Evolutionary conservation across 2,888 invertebrate genomes (phyloP), one percentile per base, ranked within the genome.

Genomic region (Crematogaster levior): DNA sequence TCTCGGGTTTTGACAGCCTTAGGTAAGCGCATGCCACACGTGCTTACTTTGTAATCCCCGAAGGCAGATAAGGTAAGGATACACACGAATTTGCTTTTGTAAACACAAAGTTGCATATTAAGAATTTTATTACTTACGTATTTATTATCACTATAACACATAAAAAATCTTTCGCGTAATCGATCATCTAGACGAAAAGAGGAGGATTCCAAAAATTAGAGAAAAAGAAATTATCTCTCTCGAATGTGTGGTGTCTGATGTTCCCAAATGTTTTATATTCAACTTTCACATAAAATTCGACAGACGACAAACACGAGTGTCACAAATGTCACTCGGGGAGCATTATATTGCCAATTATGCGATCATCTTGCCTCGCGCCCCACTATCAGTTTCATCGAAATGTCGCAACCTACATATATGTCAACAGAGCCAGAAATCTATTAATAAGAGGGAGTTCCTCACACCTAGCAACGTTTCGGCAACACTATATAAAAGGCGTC

Each of bases 361-460:
- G 63, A 40, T 81, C 82, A 56, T 48, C 60, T 58, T 30, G n/a
- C 30, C 12, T 34, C 18, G 56, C 37, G 77, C 7, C 88, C 81
- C 84, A 65, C 85, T 86, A 84, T 88, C 63, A 85, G 61, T 56
- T 84, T 79, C 86, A 61, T 60, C 48, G 46, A 61, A 83, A 84
- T 89, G 85, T 86, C 80, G 89, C 72, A 89, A 87, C 30, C 12
- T 27, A n/a, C 9, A 10, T 81, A 77, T 66, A 43, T 84, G 84
- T 86, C 87, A 89, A 89, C 77, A 68, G 66, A 46, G 66, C 58
- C 84, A 84, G 84, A 84, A 88, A 86, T 85, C 75, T 88, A 85
- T 90, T 81, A 89, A 89, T 85, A 87, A 85, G 89, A 88, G 85
- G 86, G 91, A 91, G 91, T 84, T 88, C 79, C 86, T 88, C 86